Percentiles rank a stretch among this genome's conserved stretches.
These are phyloP conservation scores for Acholoe squamosa DNA, from an alignment of 2,888 invertebrate species.

Conservation along the genomic window DNA sequence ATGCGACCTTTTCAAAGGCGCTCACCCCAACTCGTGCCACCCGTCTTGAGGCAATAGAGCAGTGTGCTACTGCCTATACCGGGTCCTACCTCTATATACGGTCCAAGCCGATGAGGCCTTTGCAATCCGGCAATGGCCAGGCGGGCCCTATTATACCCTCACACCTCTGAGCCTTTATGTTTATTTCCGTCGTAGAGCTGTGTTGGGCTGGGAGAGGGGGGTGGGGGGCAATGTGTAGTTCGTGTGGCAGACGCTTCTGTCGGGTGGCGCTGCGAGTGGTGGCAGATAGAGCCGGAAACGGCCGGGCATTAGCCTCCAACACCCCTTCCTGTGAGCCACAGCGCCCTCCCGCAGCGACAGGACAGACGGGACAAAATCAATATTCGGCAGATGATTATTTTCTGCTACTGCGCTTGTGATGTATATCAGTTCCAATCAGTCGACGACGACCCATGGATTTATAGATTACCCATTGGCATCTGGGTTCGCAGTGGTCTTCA, in stretches of 20 bases:
- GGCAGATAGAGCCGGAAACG: constrained; percentile 26
- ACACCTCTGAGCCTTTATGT: background rate
- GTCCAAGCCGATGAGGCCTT: too few species aligned
- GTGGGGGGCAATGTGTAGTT: background rate
- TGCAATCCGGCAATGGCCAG: too few species aligned
- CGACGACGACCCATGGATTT: constrained; percentile 13
- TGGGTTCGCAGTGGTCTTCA: background rate
- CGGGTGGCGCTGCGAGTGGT: background rate
- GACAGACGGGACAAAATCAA: constrained; percentile 53
- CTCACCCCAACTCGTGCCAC: too few species aligned
- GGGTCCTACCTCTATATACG: too few species aligned
- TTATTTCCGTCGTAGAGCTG: background rate
- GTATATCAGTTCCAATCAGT: constrained; percentile 45
- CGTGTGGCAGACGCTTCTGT: background rate
- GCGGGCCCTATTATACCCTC: too few species aligned
- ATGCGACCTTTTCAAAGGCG: too few species aligned
- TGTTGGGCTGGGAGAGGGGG: background rate
- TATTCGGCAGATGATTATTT: constrained; percentile 32
- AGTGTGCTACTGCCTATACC: too few species aligned
- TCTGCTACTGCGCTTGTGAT: constrained; percentile 38
- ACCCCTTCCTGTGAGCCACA: background rate
- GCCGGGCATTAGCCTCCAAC: constrained; percentile 12
- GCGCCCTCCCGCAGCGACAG: background rate
- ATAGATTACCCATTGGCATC: constrained; percentile 4
- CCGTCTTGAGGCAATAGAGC: too few species aligned